These are phyloP conservation scores for Drosophila lacicola DNA, from an alignment of 2,888 invertebrate genomes.

Conservation along the genomic window DNA sequence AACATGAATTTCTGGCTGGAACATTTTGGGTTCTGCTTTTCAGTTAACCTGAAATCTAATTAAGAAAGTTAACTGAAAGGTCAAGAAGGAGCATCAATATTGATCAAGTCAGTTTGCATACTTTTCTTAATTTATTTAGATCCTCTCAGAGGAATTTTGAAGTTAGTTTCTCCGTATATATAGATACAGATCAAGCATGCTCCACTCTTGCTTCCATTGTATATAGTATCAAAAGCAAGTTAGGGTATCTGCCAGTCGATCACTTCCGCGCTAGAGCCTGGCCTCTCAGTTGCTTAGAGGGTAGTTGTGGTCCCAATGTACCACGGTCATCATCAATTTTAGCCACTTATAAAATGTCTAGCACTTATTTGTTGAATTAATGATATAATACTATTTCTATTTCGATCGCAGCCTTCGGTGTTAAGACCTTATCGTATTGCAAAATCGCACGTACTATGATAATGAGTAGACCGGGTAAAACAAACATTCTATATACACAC, in stretches of 20 bases:
- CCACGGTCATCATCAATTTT: slow-evolving; percentile 41
- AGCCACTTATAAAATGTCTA: slow-evolving; percentile 31
- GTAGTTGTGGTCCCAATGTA: slow-evolving; percentile 12
- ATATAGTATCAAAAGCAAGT: too few relatives aligned
- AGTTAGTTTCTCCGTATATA: too few relatives aligned
- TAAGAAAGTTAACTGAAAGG: too few relatives aligned
- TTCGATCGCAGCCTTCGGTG: not conserved
- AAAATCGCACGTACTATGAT: slow-evolving; percentile 70
- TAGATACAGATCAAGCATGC: too few relatives aligned
- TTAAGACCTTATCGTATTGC: slow-evolving; percentile 52
- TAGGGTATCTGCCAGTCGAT: not conserved
- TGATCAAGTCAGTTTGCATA: too few relatives aligned
- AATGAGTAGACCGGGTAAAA: slow-evolving; percentile 32
- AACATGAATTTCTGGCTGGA: too few relatives aligned
- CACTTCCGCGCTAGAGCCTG: not conserved
- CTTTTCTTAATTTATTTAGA: too few relatives aligned
- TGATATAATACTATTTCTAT: slow-evolving; percentile 13
- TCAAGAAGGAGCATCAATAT: too few relatives aligned
- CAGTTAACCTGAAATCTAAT: too few relatives aligned
- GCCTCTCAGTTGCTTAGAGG: not conserved
- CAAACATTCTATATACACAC: not conserved
- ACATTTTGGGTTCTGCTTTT: too few relatives aligned
- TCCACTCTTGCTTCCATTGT: too few relatives aligned
- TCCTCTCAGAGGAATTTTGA: too few relatives aligned
- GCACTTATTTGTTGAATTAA: slow-evolving; percentile 41